These are phyloP conservation scores for Diglossa brunneiventris DNA, from an alignment of 2,113 vertebrate genomes.

Conservation along the genomic window DNA sequence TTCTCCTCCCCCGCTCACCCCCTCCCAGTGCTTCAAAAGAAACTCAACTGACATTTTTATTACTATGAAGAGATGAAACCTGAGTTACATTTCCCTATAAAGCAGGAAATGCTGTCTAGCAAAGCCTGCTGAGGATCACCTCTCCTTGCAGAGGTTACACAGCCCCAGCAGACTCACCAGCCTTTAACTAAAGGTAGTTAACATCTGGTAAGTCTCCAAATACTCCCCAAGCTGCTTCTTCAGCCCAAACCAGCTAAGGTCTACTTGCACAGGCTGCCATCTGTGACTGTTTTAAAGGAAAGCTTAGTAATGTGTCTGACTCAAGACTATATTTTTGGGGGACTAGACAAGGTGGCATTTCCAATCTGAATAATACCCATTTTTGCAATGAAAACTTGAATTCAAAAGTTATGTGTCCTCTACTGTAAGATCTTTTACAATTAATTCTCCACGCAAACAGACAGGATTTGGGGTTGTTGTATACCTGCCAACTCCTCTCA, in stretches of 20 bases:
- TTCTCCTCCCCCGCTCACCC: background rate
- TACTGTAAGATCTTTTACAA: background rate
- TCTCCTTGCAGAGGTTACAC: background rate
- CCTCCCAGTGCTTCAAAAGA: background rate
- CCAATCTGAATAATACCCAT: background rate
- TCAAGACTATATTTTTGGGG: background rate
- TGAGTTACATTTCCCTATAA: background rate
- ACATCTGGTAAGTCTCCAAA: background rate
- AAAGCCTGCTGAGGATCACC: background rate
- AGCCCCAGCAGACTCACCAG: background rate
- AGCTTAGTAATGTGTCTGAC: background rate
- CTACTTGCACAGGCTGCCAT: background rate
- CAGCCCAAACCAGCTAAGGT: background rate
- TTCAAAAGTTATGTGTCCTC: background rate
- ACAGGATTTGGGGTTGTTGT: background rate
- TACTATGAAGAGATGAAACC: background rate
- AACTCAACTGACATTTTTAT: background rate
- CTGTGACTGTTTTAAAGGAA: background rate
- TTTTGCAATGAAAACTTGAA: background rate
- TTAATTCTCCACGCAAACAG: background rate
- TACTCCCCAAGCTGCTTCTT: background rate
- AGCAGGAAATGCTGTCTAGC: background rate
- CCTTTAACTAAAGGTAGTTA: background rate
- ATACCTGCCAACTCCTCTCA: background rate
- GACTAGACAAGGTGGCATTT: fast-evolving